Percentiles rank a stretch among this genome's conserved stretches.
Evolutionary conservation across 2,888 invertebrate genomes (phyloP).

Genomic region (Junonia oenone): DNA sequence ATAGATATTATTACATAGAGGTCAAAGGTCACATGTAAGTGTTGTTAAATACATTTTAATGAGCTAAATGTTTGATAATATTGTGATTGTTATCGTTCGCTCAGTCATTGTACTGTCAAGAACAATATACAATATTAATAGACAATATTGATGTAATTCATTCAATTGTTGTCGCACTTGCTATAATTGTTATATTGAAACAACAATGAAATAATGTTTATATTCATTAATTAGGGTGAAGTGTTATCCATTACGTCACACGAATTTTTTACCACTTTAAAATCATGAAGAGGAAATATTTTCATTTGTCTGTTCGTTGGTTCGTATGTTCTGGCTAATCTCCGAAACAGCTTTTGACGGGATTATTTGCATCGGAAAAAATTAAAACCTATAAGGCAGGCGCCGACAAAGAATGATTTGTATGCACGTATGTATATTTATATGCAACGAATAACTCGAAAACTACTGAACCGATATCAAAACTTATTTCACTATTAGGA

Average conservation of each 20-base stretch:
- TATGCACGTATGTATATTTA: too few species aligned
- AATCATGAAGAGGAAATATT: too few species aligned
- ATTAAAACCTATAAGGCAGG: too few species aligned
- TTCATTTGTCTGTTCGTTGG: too few species aligned
- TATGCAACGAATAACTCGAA: too few species aligned
- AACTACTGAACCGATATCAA: too few species aligned
- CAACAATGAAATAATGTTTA: background rate
- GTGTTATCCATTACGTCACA: background rate
- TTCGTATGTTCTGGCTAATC: too few species aligned
- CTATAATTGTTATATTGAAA: background rate
- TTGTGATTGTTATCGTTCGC: background rate
- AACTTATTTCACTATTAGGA: too few species aligned
- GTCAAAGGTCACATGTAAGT: slow-evolving; percentile 2
- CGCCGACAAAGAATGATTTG: too few species aligned
- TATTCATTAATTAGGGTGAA: background rate
- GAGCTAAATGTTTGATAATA: background rate
- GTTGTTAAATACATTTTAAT: slow-evolving; percentile 7
- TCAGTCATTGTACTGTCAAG: background rate
- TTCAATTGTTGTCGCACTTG: slow-evolving; percentile 7
- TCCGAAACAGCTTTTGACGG: too few species aligned
- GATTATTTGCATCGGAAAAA: too few species aligned
- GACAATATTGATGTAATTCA: background rate
- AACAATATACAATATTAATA: slow-evolving; percentile 3
- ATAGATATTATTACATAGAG: background rate
- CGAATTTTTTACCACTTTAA: too few species aligned